These are phyloP conservation scores for Dicrostonyx torquatus DNA, from an alignment of 2,797 vertebrate genomes.

Conservation along the genomic window DNA sequence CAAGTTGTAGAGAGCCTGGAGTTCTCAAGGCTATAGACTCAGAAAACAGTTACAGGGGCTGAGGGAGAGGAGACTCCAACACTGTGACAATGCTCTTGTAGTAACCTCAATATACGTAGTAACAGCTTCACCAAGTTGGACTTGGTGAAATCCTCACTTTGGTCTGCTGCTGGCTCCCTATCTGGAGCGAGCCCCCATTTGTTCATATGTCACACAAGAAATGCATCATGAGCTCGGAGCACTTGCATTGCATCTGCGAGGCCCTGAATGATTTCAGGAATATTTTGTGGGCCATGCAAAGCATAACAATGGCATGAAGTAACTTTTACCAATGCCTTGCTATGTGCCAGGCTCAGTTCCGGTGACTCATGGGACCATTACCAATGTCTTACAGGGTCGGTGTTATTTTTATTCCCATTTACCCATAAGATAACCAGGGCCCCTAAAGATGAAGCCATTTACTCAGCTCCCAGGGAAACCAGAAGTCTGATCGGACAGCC, in stretches of 20 bases:
- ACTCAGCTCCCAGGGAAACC: not conserved
- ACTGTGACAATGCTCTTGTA: not conserved
- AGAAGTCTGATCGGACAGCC: not conserved
- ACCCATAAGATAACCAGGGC: not conserved
- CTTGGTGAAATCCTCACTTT: not conserved
- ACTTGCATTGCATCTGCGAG: not conserved
- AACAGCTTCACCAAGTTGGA: not conserved
- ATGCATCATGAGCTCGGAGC: not conserved
- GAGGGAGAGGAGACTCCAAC: too few species aligned
- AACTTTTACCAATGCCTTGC: constrained; percentile 6
- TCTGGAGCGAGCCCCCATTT: not conserved
- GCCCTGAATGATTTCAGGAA: not conserved
- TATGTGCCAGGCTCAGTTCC: not conserved
- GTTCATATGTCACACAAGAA: not conserved
- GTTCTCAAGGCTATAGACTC: not conserved
- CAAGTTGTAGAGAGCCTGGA: not conserved
- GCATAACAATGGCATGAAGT: not conserved
- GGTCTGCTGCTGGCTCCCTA: not conserved
- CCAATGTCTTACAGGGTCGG: not conserved
- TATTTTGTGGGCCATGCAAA: constrained; percentile 10
- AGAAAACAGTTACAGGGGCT: not conserved
- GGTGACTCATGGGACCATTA: constrained; percentile 15
- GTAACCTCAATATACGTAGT: not conserved
- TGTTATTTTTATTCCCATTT: not conserved
- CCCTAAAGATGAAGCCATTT: not conserved